phyloP scores from a whole-genome alignment of 2,113 vertebrate genomes.

The Grus americana region DNA sequence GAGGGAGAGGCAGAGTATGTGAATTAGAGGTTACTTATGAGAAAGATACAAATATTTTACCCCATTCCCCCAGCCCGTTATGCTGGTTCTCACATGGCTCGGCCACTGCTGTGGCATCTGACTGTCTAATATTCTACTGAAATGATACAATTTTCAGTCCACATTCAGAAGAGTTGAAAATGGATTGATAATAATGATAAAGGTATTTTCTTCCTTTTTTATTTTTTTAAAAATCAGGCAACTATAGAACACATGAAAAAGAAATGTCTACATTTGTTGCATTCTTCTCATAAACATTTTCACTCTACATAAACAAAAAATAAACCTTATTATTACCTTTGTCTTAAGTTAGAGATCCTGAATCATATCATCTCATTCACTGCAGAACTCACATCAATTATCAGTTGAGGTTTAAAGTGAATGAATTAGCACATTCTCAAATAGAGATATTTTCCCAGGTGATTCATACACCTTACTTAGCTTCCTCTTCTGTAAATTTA shows the following conservation, averaged over 20 bases:
- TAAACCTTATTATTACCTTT: background rate
- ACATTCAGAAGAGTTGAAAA: background rate
- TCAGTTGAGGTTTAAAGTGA: slow-evolving; percentile 36
- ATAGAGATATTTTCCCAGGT: slow-evolving; percentile 51
- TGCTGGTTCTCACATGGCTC: background rate
- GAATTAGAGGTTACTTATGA: background rate
- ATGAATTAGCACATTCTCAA: slow-evolving; percentile 61
- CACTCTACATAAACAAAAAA: background rate
- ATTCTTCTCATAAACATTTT: background rate
- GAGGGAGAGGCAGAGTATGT: background rate
- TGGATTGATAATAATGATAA: background rate
- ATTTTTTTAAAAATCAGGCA: background rate
- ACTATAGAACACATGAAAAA: background rate
- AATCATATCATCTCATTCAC: background rate
- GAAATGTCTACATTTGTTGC: background rate
- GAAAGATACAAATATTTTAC: background rate
- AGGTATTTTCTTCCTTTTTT: too few relatives aligned
- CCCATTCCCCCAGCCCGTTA: background rate
- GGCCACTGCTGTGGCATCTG: background rate
- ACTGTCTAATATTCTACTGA: background rate
- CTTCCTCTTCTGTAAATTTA: slow-evolving; percentile 59
- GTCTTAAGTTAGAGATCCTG: background rate
- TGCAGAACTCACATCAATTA: background rate
- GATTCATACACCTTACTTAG: slow-evolving; percentile 31
- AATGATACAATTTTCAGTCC: background rate